Evolutionary conservation across 92 coral and sea anemone species (phyloP).

Genomic region (Parazoanthus atlanticus): DNA sequence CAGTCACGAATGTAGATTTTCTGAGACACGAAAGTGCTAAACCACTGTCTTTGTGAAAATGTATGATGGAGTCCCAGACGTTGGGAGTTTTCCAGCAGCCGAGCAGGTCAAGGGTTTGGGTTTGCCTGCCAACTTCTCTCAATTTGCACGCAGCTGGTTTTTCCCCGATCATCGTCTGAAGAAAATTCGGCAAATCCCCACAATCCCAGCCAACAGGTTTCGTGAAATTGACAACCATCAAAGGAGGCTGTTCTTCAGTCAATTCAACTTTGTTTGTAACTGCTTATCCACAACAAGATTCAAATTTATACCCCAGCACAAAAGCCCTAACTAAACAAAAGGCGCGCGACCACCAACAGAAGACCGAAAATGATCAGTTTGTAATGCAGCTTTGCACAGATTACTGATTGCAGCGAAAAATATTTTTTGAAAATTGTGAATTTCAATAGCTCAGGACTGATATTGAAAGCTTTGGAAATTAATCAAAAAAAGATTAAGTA

Average conservation of each 20-base stretch:
- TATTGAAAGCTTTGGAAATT: not conserved
- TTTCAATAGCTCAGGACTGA: not conserved
- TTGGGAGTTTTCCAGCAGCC: conserved; percentile 37
- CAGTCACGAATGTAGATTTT: conserved; percentile 5
- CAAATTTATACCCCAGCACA: not conserved
- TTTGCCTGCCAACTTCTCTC: conserved; percentile 32
- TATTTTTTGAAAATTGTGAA: not conserved
- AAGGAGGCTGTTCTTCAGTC: not conserved
- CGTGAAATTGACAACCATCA: not conserved
- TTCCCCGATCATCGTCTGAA: conserved; percentile 29
- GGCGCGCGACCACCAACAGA: not conserved
- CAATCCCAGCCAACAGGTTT: not conserved
- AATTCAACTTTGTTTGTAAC: not conserved
- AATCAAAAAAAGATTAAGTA: not conserved
- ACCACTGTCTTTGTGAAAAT: not conserved
- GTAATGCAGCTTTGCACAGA: not conserved
- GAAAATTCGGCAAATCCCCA: conserved; percentile 27
- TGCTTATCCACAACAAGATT: not conserved
- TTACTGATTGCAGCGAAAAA: not conserved
- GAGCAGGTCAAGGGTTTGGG: conserved; percentile 32
- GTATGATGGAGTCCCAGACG: conserved; percentile 27
- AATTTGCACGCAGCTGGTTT: conserved; percentile 42
- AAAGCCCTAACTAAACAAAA: not conserved
- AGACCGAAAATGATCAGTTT: conserved; percentile 7
- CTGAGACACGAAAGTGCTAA: not conserved